Evolutionary conservation across 2,113 vertebrate species (phyloP).

Genomic region (Dicerorhinus sumatrensis): DNA sequence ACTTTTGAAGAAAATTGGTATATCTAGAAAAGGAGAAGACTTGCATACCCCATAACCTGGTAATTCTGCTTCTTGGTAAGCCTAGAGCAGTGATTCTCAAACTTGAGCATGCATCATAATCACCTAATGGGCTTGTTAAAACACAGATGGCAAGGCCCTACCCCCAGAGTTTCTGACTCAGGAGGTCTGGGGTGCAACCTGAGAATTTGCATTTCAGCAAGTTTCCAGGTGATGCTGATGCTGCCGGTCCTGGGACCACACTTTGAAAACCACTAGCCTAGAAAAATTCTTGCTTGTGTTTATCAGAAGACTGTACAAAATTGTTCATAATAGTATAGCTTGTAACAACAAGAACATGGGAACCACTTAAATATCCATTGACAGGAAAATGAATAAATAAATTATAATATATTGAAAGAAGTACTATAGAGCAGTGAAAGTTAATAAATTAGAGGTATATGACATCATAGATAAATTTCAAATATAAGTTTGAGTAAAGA

Average conservation of each 20-base stretch:
- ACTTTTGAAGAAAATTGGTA: neutral
- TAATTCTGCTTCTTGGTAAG: neutral
- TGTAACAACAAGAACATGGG: neutral
- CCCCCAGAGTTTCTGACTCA: neutral
- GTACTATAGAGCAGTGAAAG: neutral
- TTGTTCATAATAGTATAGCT: neutral
- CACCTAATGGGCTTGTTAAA: neutral
- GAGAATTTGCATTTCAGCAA: neutral
- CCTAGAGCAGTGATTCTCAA: neutral
- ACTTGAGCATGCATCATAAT: neutral
- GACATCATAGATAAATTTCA: neutral
- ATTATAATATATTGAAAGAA: neutral
- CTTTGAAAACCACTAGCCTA: neutral
- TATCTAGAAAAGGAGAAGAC: neutral
- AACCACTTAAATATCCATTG: neutral
- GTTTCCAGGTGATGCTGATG: neutral
- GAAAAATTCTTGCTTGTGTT: neutral
- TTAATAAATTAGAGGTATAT: neutral
- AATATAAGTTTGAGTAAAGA: neutral
- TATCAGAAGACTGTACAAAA: neutral
- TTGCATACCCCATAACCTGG: neutral
- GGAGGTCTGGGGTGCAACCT: neutral
- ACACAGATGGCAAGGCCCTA: neutral
- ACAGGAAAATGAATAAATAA: neutral
- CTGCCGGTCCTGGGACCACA: neutral